Percentiles rank a stretch among this genome's conserved stretches.
phyloP scores from a whole-genome alignment of 2,888 invertebrate genomes.

The Cordilura impudica region DNA sequence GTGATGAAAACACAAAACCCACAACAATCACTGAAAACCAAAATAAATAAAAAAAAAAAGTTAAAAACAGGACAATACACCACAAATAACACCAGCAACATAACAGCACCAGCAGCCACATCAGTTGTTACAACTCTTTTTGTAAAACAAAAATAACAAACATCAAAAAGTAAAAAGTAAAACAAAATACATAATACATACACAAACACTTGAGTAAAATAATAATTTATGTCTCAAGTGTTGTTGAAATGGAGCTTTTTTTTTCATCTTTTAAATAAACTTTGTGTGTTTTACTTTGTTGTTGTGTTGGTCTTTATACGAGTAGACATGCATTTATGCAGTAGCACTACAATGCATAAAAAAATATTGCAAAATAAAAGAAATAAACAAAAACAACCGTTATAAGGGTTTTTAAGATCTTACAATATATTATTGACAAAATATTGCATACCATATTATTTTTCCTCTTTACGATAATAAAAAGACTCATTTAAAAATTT shows the following conservation, averaged over 20 bases:
- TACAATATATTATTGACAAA: too few relatives aligned
- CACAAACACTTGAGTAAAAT: conserved; percentile 68
- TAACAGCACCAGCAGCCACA: conserved; percentile 51
- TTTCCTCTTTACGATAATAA: too few relatives aligned
- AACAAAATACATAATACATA: conserved; percentile 11
- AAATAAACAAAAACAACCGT: neutral
- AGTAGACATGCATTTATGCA: conserved; percentile 50
- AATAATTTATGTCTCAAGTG: conserved; percentile 71
- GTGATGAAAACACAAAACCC: conserved; percentile 41
- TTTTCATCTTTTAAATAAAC: conserved; percentile 29
- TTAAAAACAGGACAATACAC: conserved; percentile 30
- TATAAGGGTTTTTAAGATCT: conserved; percentile 8
- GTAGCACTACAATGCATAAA: conserved; percentile 39
- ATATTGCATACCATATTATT: too few relatives aligned
- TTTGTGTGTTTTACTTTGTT: conserved; percentile 33
- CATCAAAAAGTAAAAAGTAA: conserved; percentile 22
- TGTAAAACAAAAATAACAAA: conserved; percentile 3
- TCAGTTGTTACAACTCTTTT: conserved; percentile 36
- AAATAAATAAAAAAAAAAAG: conserved; percentile 1
- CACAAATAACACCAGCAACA: conserved; percentile 22
- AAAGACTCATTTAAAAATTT: neutral
- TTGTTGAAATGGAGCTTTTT: conserved; percentile 70
- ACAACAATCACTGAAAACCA: conserved; percentile 30
- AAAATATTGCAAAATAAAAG: conserved; percentile 20
- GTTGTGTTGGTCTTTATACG: conserved; percentile 39